phyloP scores from a whole-genome alignment of 1,140 invertebrate genomes.

The Gyrodactylus salaris region DNA sequence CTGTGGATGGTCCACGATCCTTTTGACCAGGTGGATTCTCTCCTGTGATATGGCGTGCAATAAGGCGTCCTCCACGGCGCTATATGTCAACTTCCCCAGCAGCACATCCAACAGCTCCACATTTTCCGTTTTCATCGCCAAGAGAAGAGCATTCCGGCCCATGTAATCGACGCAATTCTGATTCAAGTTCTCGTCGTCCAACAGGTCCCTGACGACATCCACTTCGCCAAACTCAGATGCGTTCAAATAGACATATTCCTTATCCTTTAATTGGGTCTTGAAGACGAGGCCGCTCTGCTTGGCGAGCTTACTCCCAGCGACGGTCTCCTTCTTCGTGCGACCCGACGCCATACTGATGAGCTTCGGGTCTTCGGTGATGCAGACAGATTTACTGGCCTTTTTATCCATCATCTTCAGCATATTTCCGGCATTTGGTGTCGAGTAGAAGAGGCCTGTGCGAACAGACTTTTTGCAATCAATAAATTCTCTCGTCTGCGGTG shows the following conservation, averaged over 20 bases:
- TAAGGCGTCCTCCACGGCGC: conserved; percentile 32
- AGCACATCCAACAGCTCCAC: conserved; percentile 55
- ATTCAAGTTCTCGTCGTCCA: conserved; percentile 26
- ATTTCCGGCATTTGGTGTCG: too few species aligned
- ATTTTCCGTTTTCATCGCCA: conserved; percentile 77
- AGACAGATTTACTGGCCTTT: too few species aligned
- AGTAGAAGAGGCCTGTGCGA: too few species aligned
- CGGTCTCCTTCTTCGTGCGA: not conserved
- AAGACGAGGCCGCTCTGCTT: not conserved
- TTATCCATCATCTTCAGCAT: too few species aligned
- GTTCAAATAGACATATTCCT: conserved; percentile 5
- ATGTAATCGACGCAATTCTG: conserved; percentile 74
- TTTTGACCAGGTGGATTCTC: conserved; percentile 66
- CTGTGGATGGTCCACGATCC: conserved; percentile 52
- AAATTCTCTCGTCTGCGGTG: too few species aligned
- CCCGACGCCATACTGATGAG: not conserved
- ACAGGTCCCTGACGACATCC: not conserved
- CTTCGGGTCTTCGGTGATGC: too few species aligned
- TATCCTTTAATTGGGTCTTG: not conserved
- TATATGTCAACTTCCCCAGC: conserved; percentile 34
- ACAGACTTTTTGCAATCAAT: too few species aligned
- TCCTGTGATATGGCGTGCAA: conserved; percentile 65
- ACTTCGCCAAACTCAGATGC: conserved; percentile 2
- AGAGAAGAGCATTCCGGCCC: conserved; percentile 26
- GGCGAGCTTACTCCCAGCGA: not conserved